phyloP scores from a whole-genome alignment of 2,888 invertebrate species.

The Callimorpha dominula region DNA sequence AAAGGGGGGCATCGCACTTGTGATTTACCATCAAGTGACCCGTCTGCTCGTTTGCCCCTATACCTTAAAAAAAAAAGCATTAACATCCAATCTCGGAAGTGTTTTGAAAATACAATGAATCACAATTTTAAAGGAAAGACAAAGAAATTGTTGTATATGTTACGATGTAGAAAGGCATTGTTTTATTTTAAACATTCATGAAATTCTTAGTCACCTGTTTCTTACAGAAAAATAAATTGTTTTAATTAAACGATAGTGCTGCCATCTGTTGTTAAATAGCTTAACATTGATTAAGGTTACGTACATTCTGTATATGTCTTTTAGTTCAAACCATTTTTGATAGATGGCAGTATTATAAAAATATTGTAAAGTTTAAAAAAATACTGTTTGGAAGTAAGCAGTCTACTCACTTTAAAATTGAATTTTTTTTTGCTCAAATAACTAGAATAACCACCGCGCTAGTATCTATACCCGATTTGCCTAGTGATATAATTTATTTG shows the following conservation, averaged over 20 bases:
- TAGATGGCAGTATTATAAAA: constrained; percentile 43
- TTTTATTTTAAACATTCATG: constrained; percentile 22
- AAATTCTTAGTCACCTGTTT: constrained; percentile 35
- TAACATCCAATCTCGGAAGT: neutral
- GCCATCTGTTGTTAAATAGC: constrained; percentile 62
- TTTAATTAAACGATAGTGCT: constrained; percentile 6
- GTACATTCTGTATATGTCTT: too few relatives aligned
- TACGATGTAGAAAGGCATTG: constrained; percentile 18
- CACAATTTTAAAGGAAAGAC: constrained; percentile 22
- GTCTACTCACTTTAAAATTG: too few relatives aligned
- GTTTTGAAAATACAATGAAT: constrained; percentile 19
- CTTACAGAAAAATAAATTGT: constrained; percentile 16
- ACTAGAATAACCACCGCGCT: too few relatives aligned
- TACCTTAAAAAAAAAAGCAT: too few relatives aligned
- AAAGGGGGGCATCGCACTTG: too few relatives aligned
- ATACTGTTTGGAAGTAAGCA: too few relatives aligned
- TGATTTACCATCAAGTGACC: too few relatives aligned
- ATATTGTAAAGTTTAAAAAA: too few relatives aligned
- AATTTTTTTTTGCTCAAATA: too few relatives aligned
- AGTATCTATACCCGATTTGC: too few relatives aligned
- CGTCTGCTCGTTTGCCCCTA: too few relatives aligned
- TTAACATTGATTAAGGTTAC: neutral
- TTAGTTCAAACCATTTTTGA: neutral
- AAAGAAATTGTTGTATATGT: constrained; percentile 25
- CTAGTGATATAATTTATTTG: neutral